Evolutionary conservation across 2,797 vertebrate genomes (phyloP).

Genomic region (Ateles fusciceps): DNA sequence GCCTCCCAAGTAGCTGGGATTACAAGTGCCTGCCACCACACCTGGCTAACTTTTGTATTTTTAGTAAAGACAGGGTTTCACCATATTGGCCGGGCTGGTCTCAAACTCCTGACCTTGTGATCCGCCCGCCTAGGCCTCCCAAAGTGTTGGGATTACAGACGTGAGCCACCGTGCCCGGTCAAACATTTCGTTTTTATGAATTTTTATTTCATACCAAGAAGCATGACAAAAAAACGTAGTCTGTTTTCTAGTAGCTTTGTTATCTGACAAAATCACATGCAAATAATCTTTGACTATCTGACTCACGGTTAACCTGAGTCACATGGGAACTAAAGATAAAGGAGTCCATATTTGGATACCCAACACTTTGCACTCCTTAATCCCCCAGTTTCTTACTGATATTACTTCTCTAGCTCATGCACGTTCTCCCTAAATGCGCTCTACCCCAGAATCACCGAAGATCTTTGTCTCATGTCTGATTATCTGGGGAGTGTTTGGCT

Average conservation of each 20-base stretch:
- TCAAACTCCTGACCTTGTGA: too few relatives aligned
- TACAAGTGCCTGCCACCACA: too few relatives aligned
- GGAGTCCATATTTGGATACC: not conserved
- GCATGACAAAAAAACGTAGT: not conserved
- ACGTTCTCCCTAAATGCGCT: not conserved
- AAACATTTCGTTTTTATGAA: not conserved
- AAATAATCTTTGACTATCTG: not conserved
- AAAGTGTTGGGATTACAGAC: too few relatives aligned
- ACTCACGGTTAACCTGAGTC: not conserved
- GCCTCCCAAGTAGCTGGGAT: too few relatives aligned
- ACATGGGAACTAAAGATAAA: not conserved
- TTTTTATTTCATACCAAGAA: constrained; percentile 44
- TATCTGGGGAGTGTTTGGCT: not conserved
- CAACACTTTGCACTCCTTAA: not conserved
- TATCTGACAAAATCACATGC: constrained; percentile 7
- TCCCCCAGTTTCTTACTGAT: not conserved
- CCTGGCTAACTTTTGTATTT: too few relatives aligned
- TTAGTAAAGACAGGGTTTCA: too few relatives aligned
- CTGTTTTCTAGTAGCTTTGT: constrained; percentile 27
- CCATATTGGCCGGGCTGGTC: too few relatives aligned
- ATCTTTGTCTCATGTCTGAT: not conserved
- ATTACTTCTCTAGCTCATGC: not conserved
- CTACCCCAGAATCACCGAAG: not conserved
- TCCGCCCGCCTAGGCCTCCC: too few relatives aligned
- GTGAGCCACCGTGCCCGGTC: fast-evolving